These are phyloP conservation scores for Drosophila ezoana DNA, from an alignment of 2,888 invertebrate genomes.

Conservation along the genomic window DNA sequence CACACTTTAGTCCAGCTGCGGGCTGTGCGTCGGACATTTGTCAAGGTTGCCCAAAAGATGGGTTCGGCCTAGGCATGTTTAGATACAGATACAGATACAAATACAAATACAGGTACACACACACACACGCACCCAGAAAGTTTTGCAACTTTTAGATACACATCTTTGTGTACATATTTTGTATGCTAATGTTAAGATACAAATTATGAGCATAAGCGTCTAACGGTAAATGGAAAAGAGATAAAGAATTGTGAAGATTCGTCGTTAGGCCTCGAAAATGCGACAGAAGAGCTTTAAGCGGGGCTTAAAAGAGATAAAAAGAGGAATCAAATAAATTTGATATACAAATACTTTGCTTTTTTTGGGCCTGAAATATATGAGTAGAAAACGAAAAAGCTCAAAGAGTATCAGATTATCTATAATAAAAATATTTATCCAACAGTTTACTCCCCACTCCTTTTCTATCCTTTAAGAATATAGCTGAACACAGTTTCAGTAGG, in stretches of 20 bases:
- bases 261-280: background rate
- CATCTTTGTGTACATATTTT: constrained; percentile 37
- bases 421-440: no score
- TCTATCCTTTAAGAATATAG: background rate
- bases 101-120: background rate
- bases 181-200: constrained; percentile 34
- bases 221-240: constrained; percentile 20
- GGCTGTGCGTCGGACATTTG: constrained; percentile 5
- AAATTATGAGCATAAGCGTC: constrained; percentile 34
- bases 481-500: background rate
- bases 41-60: constrained; percentile 49
- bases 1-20: constrained; percentile 43
- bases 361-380: no score
- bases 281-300: background rate
- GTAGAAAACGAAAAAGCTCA: no score
- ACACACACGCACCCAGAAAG: constrained; percentile 11
- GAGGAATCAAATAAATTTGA: no score
- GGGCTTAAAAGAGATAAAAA: no score
- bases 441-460: no score
- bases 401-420: no score
- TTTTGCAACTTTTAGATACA: constrained; percentile 40
- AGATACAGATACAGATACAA: constrained; percentile 12
- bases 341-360: no score
- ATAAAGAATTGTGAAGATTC: background rate
- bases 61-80: constrained; percentile 35